Conservation (phyloP, 2,888 invertebrate species). For the Artemia sinica region DNA sequence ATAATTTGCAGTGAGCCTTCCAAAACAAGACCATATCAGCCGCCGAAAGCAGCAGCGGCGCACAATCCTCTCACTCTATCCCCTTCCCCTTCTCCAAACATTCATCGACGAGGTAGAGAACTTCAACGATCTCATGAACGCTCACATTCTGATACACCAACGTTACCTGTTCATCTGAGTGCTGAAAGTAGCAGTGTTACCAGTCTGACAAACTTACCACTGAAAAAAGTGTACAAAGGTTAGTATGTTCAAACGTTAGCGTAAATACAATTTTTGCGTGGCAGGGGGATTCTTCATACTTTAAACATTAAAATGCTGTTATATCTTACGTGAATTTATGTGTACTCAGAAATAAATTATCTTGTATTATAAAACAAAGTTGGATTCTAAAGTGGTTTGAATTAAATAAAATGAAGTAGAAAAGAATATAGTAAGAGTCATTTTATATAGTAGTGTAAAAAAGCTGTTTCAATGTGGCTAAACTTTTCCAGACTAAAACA, state of each 20-base stretch:
- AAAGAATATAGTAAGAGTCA: too few species aligned
- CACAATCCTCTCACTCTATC: constrained; percentile 39
- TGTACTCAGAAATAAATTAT: too few species aligned
- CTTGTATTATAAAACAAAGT: too few species aligned
- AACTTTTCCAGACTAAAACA: too few species aligned
- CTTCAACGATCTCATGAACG: constrained; percentile 50
- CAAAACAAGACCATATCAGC: constrained; percentile 73
- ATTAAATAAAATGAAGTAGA: too few species aligned
- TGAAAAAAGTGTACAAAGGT: constrained; percentile 49
- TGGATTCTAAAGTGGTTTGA: too few species aligned
- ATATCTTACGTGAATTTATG: neutral
- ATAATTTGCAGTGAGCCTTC: constrained; percentile 29
- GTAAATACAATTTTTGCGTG: constrained; percentile 24
- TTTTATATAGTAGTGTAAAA: too few species aligned
- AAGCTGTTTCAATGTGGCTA: too few species aligned
- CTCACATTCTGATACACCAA: constrained; percentile 73
- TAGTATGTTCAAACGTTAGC: constrained; percentile 27
- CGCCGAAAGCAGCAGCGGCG: constrained; percentile 41
- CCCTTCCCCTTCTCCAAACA: constrained; percentile 28
- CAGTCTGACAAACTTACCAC: constrained; percentile 70
- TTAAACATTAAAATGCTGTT: neutral
- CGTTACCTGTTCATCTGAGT: constrained; percentile 69
- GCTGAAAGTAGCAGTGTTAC: constrained; percentile 90
- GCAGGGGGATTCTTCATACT: neutral
- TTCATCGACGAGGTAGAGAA: constrained; percentile 37